Conservation (phyloP, 2,888 invertebrate genomes). For the Dioctria linearis region DNA sequence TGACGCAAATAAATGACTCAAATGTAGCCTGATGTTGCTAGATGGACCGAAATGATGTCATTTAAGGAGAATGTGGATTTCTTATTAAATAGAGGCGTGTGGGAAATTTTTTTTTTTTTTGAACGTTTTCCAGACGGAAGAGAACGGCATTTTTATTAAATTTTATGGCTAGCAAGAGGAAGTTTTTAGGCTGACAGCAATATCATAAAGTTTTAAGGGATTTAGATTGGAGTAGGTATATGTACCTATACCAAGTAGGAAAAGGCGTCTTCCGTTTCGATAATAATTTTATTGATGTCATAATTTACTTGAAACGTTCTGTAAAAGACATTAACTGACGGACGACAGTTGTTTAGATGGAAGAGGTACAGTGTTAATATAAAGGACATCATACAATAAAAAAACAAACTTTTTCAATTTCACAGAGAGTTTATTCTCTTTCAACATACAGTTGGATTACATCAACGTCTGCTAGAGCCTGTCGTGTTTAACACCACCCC, state of each 20-base stretch:
- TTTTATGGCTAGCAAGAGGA: background rate
- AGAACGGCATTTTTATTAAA: slow-evolving; percentile 22
- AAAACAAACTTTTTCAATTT: slow-evolving; percentile 45
- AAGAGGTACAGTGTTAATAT: background rate
- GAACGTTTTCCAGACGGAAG: background rate
- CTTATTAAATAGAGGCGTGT: background rate
- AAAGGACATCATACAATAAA: slow-evolving; percentile 13
- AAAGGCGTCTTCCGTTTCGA: background rate
- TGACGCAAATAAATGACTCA: slow-evolving; percentile 26
- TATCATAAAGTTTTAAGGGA: slow-evolving; percentile 23
- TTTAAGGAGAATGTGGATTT: background rate
- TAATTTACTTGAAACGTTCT: background rate
- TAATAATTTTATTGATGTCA: slow-evolving; percentile 27
- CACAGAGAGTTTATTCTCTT: slow-evolving; percentile 17
- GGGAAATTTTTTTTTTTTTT: background rate
- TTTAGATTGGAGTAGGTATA: slow-evolving; percentile 3
- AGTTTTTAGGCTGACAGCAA: background rate
- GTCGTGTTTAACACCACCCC: background rate
- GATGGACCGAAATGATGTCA: slow-evolving; percentile 20
- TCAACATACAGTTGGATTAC: slow-evolving; percentile 9
- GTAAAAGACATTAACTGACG: background rate
- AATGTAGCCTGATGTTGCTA: slow-evolving; percentile 18
- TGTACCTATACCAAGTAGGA: background rate
- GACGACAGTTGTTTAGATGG: background rate
- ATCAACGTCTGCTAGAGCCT: slow-evolving; percentile 6